Evolutionary conservation across 1,140 invertebrate genomes (phyloP), one percentile per base, ranked within the genome.

Genomic region (Aphelenchoides avenae): DNA sequence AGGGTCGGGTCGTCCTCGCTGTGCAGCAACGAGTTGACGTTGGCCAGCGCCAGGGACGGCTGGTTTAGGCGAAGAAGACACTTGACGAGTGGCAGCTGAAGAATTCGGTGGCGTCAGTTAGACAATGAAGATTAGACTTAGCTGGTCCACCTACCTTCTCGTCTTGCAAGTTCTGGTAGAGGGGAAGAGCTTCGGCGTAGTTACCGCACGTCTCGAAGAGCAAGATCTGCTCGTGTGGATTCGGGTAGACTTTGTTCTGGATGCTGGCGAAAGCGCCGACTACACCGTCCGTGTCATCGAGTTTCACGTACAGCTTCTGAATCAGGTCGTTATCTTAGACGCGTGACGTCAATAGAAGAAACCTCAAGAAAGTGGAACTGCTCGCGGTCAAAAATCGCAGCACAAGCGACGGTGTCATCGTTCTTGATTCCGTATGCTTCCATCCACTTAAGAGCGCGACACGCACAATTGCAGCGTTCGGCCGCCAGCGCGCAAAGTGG

Each of bases 351-450:
- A 46, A 46, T 3, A 18, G 15, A 36, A 46, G 13, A 22, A 46
- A 15, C 48, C 48, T 51, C 48, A n/a, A 51, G 31, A 40, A 13
- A 34, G 15, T 42, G 51, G n/a, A 52, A 51, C n/a, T 40, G 48
- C 41, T 51, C 31, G 20, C 48, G 22, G 13, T 48, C 24, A 50
- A 51, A 51, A 5, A 48, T 11, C 15, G 48, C 11, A 3, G 51
- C 5, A n/a, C 30, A n/a, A n/a, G n/a, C n/a, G n/a, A n/a, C 48
- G 15, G 15, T 9, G 7, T 4, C 48, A 42, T 51, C 48, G 15
- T n/a, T 43, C 24, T 5, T 3, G 18, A 51, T 51, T 4, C 48
- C 48, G 30, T 51, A 51, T 52, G 40, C 31, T 15, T 51, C 48
- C 4, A 51, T 31, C 48, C 48, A 51, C 11, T 48, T 37, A 26